Conservation (phyloP, 1,140 invertebrate genomes). For the Bombus turneri region DNA sequence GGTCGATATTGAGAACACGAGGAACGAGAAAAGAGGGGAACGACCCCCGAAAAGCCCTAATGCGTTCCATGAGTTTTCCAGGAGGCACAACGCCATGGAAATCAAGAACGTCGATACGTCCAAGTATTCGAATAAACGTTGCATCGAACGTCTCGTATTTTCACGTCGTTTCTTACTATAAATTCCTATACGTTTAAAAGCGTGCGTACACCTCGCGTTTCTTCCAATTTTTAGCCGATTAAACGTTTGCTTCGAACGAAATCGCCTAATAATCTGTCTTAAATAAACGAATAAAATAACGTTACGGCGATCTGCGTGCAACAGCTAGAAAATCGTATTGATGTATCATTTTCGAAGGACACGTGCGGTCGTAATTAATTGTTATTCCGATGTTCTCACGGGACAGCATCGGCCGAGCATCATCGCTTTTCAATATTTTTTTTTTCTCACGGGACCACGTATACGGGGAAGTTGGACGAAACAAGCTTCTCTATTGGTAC, state of each 20-base stretch:
- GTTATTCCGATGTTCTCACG: constrained; percentile 29
- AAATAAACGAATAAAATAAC: neutral
- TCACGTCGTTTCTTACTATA: rapidly evolving
- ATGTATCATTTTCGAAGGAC: neutral
- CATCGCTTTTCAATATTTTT: neutral
- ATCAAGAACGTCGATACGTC: constrained; percentile 30
- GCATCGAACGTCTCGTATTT: neutral
- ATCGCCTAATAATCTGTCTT: no score
- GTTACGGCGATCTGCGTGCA: neutral
- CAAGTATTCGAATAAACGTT: neutral
- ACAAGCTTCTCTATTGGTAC: constrained; percentile 26
- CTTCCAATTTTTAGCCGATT: no score
- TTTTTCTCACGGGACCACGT: constrained; percentile 28
- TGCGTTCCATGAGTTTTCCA: constrained; percentile 60
- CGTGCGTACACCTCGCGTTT: no score
- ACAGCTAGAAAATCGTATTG: neutral
- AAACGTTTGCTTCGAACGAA: no score
- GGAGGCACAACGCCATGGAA: constrained; percentile 38
- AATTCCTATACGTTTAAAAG: neutral
- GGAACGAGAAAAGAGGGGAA: constrained; percentile 57
- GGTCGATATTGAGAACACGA: constrained; percentile 67
- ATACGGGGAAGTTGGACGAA: constrained; percentile 30
- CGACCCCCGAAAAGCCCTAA: constrained; percentile 59
- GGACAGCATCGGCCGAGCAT: constrained; percentile 5
- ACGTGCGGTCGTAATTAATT: constrained; percentile 4